A percentile compares a stretch with the other conserved stretches of the same genome.
Conservation (phyloP, 2,113 vertebrate genomes). For the Brachirus orientalis region DNA sequence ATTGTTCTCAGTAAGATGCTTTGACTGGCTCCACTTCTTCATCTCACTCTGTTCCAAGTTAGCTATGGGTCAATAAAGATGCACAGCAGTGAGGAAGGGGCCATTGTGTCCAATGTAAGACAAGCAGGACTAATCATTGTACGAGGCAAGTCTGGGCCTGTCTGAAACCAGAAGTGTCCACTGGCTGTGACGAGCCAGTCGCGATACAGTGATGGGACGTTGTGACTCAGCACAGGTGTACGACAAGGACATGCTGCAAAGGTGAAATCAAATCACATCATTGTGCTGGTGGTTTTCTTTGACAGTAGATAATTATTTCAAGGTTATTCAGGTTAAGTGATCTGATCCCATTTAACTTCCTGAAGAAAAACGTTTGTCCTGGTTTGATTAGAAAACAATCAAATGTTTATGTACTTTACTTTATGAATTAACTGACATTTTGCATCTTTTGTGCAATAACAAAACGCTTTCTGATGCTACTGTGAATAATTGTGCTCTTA, state of each 20-base stretch:
- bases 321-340: too few species aligned
- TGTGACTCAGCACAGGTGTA: conserved; percentile 37
- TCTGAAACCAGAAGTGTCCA: conserved; percentile 43
- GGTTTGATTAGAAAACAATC: too few species aligned
- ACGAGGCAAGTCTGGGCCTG: conserved; percentile 75
- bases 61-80: conserved; percentile 56
- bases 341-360: too few species aligned
- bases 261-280: conserved; percentile 1
- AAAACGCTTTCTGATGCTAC: too few species aligned
- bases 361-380: too few species aligned
- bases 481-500: too few species aligned
- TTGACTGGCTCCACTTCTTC: not conserved
- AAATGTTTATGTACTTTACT: too few species aligned
- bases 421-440: too few species aligned
- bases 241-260: conserved; percentile 6
- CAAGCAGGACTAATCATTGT: conserved; percentile 78
- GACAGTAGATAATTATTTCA: too few species aligned
- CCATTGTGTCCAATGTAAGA: conserved; percentile 77
- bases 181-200: conserved; percentile 48
- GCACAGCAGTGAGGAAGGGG: conserved; percentile 44
- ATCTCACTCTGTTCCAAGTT: conserved; percentile 39
- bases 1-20: conserved; percentile 44
- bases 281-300: too few species aligned
- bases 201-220: conserved; percentile 23
- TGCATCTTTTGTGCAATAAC: too few species aligned